Conservation (phyloP, 2,888 invertebrate species). For the Oligia fasciuncula region DNA sequence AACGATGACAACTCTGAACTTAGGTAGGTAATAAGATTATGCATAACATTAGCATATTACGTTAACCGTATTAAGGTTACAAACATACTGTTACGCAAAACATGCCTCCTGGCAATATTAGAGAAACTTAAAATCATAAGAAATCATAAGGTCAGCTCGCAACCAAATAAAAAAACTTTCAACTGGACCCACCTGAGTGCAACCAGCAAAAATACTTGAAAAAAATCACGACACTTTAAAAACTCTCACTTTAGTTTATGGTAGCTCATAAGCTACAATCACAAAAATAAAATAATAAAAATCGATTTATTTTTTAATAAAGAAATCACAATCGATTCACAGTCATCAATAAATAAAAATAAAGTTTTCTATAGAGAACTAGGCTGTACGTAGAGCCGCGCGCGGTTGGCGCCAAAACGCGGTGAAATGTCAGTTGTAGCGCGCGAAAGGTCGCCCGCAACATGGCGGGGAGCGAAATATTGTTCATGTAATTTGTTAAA, state of each 20-base stretch:
- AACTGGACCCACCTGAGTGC: conserved; percentile 47
- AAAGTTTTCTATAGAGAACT: conserved; percentile 11
- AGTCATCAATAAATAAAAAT: conserved; percentile 25
- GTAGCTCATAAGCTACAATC: background rate
- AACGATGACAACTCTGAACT: conserved; percentile 6
- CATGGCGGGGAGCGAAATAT: conserved; percentile 75
- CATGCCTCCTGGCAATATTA: background rate
- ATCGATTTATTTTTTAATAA: background rate
- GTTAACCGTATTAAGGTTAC: conserved; percentile 5
- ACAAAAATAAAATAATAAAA: conserved; percentile 16
- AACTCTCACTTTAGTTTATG: conserved; percentile 37
- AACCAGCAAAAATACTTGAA: conserved; percentile 21
- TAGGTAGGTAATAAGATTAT: background rate
- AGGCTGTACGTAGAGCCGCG: conserved; percentile 49
- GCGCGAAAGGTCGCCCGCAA: conserved; percentile 74
- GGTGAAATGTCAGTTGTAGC: conserved; percentile 82
- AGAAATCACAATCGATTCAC: conserved; percentile 28
- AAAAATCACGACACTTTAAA: conserved; percentile 45
- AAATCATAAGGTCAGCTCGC: conserved; percentile 32
- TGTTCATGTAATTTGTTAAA: conserved; percentile 61
- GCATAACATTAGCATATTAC: conserved; percentile 4
- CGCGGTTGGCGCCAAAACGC: conserved; percentile 80
- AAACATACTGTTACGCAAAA: conserved; percentile 17
- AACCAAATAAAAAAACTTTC: conserved; percentile 27
- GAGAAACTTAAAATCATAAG: conserved; percentile 24